phyloP scores from a whole-genome alignment of 1,140 invertebrate genomes.

The Thaumetopoea pityocampa region DNA sequence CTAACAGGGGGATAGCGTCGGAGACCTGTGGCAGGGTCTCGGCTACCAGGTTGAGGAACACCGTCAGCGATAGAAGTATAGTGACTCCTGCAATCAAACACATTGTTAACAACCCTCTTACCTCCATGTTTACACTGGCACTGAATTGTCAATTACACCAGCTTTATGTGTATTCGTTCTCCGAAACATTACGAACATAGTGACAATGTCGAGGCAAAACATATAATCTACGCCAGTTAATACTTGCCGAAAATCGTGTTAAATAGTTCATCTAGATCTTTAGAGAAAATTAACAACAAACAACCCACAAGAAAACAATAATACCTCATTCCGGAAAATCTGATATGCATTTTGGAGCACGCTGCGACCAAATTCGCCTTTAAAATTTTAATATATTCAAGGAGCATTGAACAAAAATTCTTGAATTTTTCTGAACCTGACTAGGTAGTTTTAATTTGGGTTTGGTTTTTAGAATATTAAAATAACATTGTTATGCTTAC shows the following conservation, averaged over 20 bases:
- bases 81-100: slow-evolving; percentile 97
- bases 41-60: slow-evolving; percentile 97
- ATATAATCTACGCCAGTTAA: slow-evolving; percentile 27
- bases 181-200: slow-evolving; percentile 7
- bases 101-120: slow-evolving; percentile 54
- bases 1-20: slow-evolving; percentile 95
- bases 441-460: too few relatives aligned
- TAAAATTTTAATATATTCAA: slow-evolving; percentile 18
- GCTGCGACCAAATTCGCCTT: slow-evolving; percentile 28
- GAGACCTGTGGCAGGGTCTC: slow-evolving; percentile 97
- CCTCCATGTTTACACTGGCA: background rate
- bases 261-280: slow-evolving; percentile 6
- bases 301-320: slow-evolving; percentile 35
- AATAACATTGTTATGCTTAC: background rate
- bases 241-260: slow-evolving; percentile 23
- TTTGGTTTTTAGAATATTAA: too few relatives aligned
- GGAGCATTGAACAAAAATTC: slow-evolving; percentile 17
- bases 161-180: too few relatives aligned
- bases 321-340: slow-evolving; percentile 37
- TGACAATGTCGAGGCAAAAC: slow-evolving; percentile 15
- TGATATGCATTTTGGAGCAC: slow-evolving; percentile 31
- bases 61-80: slow-evolving; percentile 99
- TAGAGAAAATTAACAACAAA: slow-evolving; percentile 30
- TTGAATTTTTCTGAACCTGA: slow-evolving; percentile 8
- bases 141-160: background rate